These are phyloP conservation scores for Thalassaphorura encarpata DNA, from an alignment of 1,140 invertebrate species.

Conservation along the genomic window DNA sequence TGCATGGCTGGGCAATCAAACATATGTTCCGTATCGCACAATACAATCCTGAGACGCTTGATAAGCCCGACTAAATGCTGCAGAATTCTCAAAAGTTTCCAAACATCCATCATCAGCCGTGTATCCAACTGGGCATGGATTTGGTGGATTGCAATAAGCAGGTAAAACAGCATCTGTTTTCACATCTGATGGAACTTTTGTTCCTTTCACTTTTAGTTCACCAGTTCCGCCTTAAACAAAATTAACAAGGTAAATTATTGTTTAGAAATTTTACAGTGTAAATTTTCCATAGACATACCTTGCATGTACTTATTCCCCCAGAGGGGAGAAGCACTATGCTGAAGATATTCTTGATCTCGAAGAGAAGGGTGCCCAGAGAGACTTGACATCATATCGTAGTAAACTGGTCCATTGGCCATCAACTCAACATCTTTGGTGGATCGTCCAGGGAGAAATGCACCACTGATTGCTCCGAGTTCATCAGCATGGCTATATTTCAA, in stretches of 20 bases:
- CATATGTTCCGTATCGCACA: slow-evolving; percentile 96
- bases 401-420: slow-evolving; percentile 48
- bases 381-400: slow-evolving; percentile 46
- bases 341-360: slow-evolving; percentile 78
- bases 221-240: too few species aligned
- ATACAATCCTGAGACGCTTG: slow-evolving; percentile 63
- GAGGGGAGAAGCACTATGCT: slow-evolving; percentile 75
- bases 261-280: not conserved
- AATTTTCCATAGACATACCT: slow-evolving; percentile 34
- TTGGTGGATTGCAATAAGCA: slow-evolving; percentile 97
- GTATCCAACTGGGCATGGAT: slow-evolving; percentile 88
- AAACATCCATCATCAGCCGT: slow-evolving; percentile 79
- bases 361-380: slow-evolving; percentile 56
- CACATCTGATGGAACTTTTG: slow-evolving; percentile 50
- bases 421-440: slow-evolving; percentile 45
- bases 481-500: too few species aligned
- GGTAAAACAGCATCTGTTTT: slow-evolving; percentile 87
- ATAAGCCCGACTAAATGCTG: slow-evolving; percentile 87
- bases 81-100: slow-evolving; percentile 87
- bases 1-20: slow-evolving; percentile 63
- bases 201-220: slow-evolving; percentile 9
- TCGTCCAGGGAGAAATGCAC: slow-evolving; percentile 42
- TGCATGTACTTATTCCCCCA: slow-evolving; percentile 70
- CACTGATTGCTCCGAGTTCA: not conserved
- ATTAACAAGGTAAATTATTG: slow-evolving; percentile 3